Base-by-base conservation (phyloP, 2,113 vertebrate species). In the Melanotaenia duboulayi region DNA sequence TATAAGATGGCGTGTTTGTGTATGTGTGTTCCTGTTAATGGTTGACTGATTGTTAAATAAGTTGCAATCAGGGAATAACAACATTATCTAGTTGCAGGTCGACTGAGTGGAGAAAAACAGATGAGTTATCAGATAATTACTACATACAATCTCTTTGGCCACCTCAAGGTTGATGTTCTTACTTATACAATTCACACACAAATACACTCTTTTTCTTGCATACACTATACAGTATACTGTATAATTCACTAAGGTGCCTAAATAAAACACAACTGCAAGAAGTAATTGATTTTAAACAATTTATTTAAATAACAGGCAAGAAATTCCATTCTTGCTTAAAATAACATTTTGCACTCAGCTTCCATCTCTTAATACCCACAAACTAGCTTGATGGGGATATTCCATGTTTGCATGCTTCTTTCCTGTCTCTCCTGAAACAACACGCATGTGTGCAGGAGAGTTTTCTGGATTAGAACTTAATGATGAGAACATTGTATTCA, bases 41-140 rank as follows among this genome's bases (percentile, higher is more conserved):
- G 65, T 51, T 78, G 84, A 87, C 83, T 90, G 78, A 89, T 90
- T 89, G 77, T 50, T 46, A 84, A 76, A 69, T 63, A 76, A 85
- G 74, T 79, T 80, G 83, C 87, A 85, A 84, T 88, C 85, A 81
- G 82, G 71, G 82, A 85, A 62, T 77, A 78, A 64, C 78, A 89
- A 69, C 65, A 16, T 86, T 68, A 90, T 86, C 80, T 83, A 87
- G 82, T 91, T 87, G 86, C 83, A 72, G 65, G 56, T 71, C 64
- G 76, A 78, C 70, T 78, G 78, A 79, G 72, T 50, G 32, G 58
- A 55, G 35, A 56, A 80, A 89, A 87, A 77, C 73, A 85, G 83
- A 78, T 54, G 57, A 72, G 73, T 87, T 88, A 91, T 92, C 84
- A 87, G 83, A 88, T 92, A 90, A 91, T 90, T 91, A 89, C 83